phyloP scores from a whole-genome alignment of 2,113 vertebrate genomes.

The Scatophagus argus region DNA sequence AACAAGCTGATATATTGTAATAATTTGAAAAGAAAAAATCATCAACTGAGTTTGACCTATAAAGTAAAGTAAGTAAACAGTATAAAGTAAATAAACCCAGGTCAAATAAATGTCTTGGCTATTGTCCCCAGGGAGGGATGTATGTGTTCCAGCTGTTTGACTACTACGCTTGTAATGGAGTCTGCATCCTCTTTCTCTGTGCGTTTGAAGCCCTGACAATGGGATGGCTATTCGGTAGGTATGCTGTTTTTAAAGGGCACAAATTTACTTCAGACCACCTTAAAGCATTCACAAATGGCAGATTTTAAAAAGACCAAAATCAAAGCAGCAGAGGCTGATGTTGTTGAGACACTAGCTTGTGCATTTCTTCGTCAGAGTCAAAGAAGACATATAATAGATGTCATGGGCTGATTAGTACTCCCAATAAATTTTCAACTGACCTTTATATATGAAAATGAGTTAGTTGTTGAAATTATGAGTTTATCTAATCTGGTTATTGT shows the following conservation, averaged over 20 bases:
- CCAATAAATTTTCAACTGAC: no score
- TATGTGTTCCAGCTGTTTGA: constrained; percentile 84
- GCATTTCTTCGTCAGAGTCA: no score
- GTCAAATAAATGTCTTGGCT: background rate
- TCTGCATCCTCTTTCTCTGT: constrained; percentile 80
- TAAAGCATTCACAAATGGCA: background rate
- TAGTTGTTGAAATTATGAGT: no score
- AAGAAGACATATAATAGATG: no score
- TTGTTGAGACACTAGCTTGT: no score
- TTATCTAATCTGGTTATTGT: background rate
- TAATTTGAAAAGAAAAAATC: background rate
- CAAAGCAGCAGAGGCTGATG: background rate
- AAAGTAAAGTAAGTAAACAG: background rate
- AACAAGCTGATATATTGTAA: background rate
- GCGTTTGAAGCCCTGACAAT: constrained; percentile 78
- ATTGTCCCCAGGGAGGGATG: constrained; percentile 79
- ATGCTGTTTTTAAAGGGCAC: background rate
- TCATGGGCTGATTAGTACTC: no score
- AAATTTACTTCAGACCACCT: background rate
- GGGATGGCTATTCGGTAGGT: constrained; percentile 82
- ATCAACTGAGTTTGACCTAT: background rate
- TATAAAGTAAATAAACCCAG: background rate
- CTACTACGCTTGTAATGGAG: constrained; percentile 84
- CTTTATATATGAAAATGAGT: background rate
- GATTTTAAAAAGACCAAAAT: background rate